Conservation (phyloP, 2,888 invertebrate genomes). For the Dolichopus griseipennis region DNA sequence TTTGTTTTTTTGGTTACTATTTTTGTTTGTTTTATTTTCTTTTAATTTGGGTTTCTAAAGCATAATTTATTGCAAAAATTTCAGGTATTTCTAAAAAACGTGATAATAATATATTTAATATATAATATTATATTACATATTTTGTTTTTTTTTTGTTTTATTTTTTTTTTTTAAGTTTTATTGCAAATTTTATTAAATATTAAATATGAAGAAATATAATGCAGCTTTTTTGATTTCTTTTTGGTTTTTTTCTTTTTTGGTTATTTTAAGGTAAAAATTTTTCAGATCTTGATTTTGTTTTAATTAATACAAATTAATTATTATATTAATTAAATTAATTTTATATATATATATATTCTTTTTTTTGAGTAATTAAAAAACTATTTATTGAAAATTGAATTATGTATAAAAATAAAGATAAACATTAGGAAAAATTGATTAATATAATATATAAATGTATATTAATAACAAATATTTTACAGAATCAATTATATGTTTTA, state of each 20-base stretch:
- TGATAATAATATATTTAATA: neutral
- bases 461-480: no score
- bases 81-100: conserved; percentile 3
- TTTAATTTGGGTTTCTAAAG: neutral
- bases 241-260: neutral
- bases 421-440: no score
- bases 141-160: neutral
- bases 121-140: no score
- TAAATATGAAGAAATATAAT: neutral
- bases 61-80: conserved; percentile 2
- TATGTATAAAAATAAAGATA: no score
- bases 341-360: no score
- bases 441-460: no score
- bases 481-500: no score
- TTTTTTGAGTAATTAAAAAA: no score
- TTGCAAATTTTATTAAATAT: neutral
- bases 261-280: neutral
- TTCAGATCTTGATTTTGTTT: no score
- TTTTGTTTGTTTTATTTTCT: neutral
- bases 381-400: no score
- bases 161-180: neutral
- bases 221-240: neutral
- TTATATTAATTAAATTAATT: no score
- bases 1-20: neutral
- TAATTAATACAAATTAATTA: no score